These are phyloP conservation scores for Pedionomus torquatus DNA, from an alignment of 2,113 vertebrate genomes.

Conservation along the genomic window DNA sequence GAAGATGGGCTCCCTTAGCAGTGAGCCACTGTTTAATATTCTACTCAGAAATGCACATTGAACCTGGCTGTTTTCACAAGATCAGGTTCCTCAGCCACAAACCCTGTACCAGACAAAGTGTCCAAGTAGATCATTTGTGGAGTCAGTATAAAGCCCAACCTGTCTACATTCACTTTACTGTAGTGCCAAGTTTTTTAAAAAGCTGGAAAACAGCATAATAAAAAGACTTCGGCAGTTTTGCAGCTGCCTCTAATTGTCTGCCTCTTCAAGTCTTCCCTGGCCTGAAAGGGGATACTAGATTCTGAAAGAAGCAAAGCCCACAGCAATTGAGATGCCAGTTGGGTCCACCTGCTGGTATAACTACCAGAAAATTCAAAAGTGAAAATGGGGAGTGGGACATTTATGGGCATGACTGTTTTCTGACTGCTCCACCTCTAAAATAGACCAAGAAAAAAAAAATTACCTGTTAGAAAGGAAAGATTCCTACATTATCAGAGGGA, in stretches of 20 bases:
- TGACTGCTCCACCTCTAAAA: background rate
- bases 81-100: background rate
- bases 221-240: background rate
- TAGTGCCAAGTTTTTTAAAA: background rate
- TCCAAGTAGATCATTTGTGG: background rate
- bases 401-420: background rate
- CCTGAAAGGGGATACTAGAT: background rate
- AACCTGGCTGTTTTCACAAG: background rate
- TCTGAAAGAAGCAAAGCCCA: background rate
- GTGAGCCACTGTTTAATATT: background rate
- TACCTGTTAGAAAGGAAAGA: background rate
- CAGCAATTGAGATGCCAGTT: background rate
- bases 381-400: accelerated
- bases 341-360: background rate
- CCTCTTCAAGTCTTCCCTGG: background rate
- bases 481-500: background rate
- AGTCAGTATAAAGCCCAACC: background rate
- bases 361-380: background rate
- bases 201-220: background rate
- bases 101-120: background rate
- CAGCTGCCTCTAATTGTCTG: background rate
- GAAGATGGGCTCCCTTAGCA: background rate
- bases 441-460: background rate
- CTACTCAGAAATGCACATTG: background rate
- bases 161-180: background rate